Percentiles rank a stretch among this genome's conserved stretches.
Evolutionary conservation across 2,797 vertebrate species (phyloP).

Genomic region (Ctenosaura bakeri): DNA sequence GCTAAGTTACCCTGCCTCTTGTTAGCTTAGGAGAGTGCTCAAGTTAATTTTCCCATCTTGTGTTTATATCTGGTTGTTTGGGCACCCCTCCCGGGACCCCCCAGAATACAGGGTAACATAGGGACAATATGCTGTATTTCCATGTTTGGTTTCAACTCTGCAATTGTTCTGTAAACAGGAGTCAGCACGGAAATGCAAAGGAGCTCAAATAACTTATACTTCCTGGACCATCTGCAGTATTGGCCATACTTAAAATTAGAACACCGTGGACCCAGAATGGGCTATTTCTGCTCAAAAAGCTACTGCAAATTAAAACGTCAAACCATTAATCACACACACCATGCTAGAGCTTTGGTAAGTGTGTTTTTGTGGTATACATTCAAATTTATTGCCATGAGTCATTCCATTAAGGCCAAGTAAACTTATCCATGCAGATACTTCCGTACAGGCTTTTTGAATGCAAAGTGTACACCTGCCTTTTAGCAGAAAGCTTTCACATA

Average conservation of each 20-base stretch:
- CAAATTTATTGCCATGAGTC: constrained; percentile 41
- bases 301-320: constrained; percentile 23
- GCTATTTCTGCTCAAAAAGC: constrained; percentile 20
- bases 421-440: constrained; percentile 33
- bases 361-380: constrained; percentile 1
- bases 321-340: constrained; percentile 15
- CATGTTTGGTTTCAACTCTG: constrained; percentile 13
- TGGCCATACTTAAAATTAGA: constrained; percentile 5
- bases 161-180: constrained; percentile 5
- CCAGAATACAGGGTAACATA: too few species aligned
- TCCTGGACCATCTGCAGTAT: not conserved
- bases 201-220: not conserved
- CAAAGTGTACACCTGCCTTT: constrained; percentile 11
- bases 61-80: too few species aligned
- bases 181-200: constrained; percentile 16
- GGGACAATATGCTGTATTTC: not conserved
- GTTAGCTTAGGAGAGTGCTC: too few species aligned
- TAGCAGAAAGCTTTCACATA: constrained; percentile 33
- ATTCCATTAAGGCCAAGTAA: constrained; percentile 31
- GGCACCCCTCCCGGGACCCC: too few species aligned
- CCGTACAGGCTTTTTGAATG: constrained; percentile 6
- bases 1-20: too few species aligned
- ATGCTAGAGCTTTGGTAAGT: not conserved
- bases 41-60: too few species aligned
- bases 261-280: constrained; percentile 11